These are phyloP conservation scores for Brevimyrus niger DNA, from an alignment of 2,113 vertebrate genomes.

Conservation along the genomic window DNA sequence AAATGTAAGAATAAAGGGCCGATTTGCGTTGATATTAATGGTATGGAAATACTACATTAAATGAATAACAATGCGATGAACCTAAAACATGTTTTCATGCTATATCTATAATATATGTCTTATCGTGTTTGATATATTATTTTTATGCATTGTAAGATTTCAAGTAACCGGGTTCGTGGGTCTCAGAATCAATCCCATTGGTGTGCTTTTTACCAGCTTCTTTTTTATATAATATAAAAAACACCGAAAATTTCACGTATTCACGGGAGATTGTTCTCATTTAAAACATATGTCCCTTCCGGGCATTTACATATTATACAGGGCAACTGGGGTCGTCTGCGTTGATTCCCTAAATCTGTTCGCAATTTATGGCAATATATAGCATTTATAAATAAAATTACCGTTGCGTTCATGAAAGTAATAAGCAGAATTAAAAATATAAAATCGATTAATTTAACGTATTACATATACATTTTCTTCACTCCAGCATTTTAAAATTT, in stretches of 20 bases:
- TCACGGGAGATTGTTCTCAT: slow-evolving; percentile 71
- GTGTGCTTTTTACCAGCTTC: neutral
- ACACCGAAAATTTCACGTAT: slow-evolving; percentile 50
- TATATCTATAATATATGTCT: neutral
- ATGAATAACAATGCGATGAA: neutral
- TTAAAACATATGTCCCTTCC: slow-evolving; percentile 75
- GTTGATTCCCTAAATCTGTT: slow-evolving; percentile 15
- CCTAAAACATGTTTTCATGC: neutral
- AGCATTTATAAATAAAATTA: neutral
- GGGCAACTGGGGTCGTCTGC: slow-evolving; percentile 40
- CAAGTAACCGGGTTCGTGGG: neutral
- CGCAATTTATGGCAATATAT: neutral
- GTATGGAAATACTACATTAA: neutral
- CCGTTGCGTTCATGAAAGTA: neutral
- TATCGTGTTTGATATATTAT: neutral
- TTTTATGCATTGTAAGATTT: neutral
- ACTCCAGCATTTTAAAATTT: slow-evolving; percentile 1
- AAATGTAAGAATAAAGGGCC: neutral
- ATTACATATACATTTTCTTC: neutral
- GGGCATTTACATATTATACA: slow-evolving; percentile 64
- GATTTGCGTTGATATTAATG: neutral
- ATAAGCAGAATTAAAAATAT: neutral
- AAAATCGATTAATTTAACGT: neutral
- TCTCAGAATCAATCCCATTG: neutral
- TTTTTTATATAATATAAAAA: slow-evolving; percentile 28